Base-by-base conservation (phyloP, 2,113 vertebrate species). In the Odontesthes bonariensis region DNA sequence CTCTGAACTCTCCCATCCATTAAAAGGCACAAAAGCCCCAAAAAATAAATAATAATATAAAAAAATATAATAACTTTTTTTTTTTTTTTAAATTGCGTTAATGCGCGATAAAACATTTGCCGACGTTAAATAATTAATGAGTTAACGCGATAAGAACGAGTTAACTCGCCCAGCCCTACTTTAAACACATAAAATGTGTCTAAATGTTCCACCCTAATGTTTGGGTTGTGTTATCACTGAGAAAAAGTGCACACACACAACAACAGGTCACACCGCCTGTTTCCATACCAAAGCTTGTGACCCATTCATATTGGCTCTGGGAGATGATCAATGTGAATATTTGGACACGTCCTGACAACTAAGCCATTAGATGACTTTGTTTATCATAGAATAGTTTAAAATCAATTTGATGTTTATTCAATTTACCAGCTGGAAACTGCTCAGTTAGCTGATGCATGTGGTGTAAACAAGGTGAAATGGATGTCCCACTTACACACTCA, bases 401-500 rank as follows among this genome's bases (percentile, higher is more conserved):
- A 91, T 91, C 90, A 77, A 92, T 92, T 22, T 52, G 3, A 73
- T 88, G 79, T 86, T 87, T 83, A 89, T 82, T 91, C 83, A 88
- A 77, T 87, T 81, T 75, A 72, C 70, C 86, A 91, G 79, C 71
- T 59, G 74, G 74, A 60, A 57, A 65, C 60, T 52, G 23, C 22
- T 53, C 32, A 58, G 76, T 63, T 1, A 47, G 20, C 56, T 52
- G n/a, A 64, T 58, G 23, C 40, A 40, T 52, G 49, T 32, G 51
- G 61, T 63, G 59, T 61, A 79, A 63, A 81, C 14, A 52, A 23
- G 60, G 66, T 27, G 16, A 35, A 54, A 51, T 20, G 70, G 35
- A 65, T 66, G 75, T 49, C 66, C 55, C 58, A 88, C 94, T 92
- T 95, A 99, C 98, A 94, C 88, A 42, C 86, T 91, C 14, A 95